Evolutionary conservation across 2,797 vertebrate genomes (phyloP), one percentile per base, ranked within the genome.

Genomic region (Aselliscus stoliczkanus): DNA sequence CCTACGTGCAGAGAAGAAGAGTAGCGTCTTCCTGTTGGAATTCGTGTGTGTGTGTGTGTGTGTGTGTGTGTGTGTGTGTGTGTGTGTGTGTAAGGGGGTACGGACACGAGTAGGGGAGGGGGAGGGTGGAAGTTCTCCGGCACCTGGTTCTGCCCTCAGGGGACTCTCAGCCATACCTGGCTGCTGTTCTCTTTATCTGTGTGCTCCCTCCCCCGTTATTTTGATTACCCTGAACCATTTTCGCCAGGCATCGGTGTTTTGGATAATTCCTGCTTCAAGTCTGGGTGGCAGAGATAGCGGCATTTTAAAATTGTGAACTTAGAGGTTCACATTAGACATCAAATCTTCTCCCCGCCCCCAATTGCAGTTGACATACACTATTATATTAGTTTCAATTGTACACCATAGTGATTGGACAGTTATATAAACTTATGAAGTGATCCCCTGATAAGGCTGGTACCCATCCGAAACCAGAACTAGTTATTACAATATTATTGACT

Each of bases 401-500:
- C 21, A 54, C 1, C 7, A 8, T 4, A 25, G 50, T 34, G 13
- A 77, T 54, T 25, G 34, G 21, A 54, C 75, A 77, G 7, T 34
- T 34, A 76, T 0, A 15, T 34, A 15, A 15, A 8, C 50, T 77
- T 77, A 25, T 20, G 7, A 25, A 54, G 50, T 54, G 31, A 14
- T 54, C 8, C 12, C 31, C 31, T 47, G 20, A 8, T 2, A 23
- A 34, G 50, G 1, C 21, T 34, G 23, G 73, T 15, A 10, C 20
- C 50, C 20, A 8, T 1, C 20, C 8, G 50, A n/a, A n/a, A 13
- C 12, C 73, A 23, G 2, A 2, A n/a, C 8, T 34, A 25, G 73
- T 2, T 8, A 4, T 7, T 34, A 20, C 21, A 14, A 2, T 54
- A 14, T 15, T 54, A 34, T 13, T 8, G 73, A 1, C 3, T 14